phyloP scores from a whole-genome alignment of 2,888 invertebrate genomes.

The Sesamia inferens region DNA sequence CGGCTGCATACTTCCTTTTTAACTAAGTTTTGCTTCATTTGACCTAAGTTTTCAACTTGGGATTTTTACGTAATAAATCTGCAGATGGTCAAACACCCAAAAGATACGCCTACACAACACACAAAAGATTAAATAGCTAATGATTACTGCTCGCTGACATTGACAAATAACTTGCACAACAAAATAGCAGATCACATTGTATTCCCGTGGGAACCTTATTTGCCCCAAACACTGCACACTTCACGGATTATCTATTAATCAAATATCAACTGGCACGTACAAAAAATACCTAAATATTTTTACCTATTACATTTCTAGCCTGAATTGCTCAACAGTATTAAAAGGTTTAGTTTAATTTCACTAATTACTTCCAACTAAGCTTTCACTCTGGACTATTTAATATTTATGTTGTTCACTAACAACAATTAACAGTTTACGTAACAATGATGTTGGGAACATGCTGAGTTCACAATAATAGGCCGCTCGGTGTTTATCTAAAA shows the following conservation, averaged over 20 bases:
- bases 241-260: slow-evolving; percentile 22
- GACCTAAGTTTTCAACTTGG: too few relatives aligned
- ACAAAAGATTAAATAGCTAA: slow-evolving; percentile 31
- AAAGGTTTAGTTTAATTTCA: slow-evolving; percentile 36
- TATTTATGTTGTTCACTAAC: slow-evolving; percentile 42
- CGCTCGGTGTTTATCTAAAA: slow-evolving; percentile 52
- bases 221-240: slow-evolving; percentile 8
- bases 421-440: slow-evolving; percentile 49
- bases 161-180: slow-evolving; percentile 48
- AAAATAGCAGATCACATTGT: slow-evolving; percentile 38
- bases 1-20: too few relatives aligned
- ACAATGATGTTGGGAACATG: slow-evolving; percentile 44
- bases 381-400: slow-evolving; percentile 42
- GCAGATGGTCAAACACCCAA: not conserved
- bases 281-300: not conserved
- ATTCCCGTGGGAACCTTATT: slow-evolving; percentile 33
- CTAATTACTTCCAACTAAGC: slow-evolving; percentile 40
- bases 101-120: slow-evolving; percentile 6
- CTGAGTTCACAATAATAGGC: slow-evolving; percentile 48
- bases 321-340: slow-evolving; percentile 25
- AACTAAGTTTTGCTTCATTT: too few relatives aligned
- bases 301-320: not conserved
- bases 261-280: slow-evolving; percentile 14
- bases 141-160: slow-evolving; percentile 32
- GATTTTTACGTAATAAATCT: too few relatives aligned